These are phyloP conservation scores for Sylvia borin DNA, from an alignment of 2,797 vertebrate species.

Conservation along the genomic window DNA sequence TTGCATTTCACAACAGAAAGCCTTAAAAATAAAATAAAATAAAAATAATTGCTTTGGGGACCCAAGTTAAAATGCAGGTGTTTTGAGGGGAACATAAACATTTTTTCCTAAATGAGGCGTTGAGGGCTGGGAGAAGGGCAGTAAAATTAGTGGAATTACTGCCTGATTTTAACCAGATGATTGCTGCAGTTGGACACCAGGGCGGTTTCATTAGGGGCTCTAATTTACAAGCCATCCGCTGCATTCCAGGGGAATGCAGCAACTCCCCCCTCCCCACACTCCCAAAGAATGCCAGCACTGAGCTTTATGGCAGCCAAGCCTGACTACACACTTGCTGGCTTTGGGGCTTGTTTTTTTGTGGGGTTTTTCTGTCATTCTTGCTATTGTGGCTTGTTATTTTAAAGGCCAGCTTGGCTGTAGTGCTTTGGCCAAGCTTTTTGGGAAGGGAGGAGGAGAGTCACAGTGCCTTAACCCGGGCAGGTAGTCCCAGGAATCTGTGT, in stretches of 20 bases:
- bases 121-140: slow-evolving; percentile 89
- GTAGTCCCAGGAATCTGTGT: background rate
- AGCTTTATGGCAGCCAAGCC: slow-evolving; percentile 68
- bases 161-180: slow-evolving; percentile 99
- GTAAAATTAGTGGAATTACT: slow-evolving; percentile 98
- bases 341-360: background rate
- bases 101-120: slow-evolving; percentile 96
- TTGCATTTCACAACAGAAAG: slow-evolving; percentile 67
- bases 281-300: slow-evolving; percentile 76
- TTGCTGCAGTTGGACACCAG: slow-evolving; percentile 95
- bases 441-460: background rate
- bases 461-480: background rate
- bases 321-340: background rate
- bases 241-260: slow-evolving; percentile 87
- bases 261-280: slow-evolving; percentile 71
- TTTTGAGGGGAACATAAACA: slow-evolving; percentile 91
- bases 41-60: slow-evolving; percentile 79
- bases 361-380: background rate
- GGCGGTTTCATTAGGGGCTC: slow-evolving; percentile 94
- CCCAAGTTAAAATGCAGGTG: slow-evolving; percentile 92
- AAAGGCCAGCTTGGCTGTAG: background rate
- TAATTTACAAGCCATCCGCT: slow-evolving; percentile 96
- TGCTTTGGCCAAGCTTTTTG: background rate
- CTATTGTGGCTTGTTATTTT: slow-evolving; percentile 15
- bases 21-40: slow-evolving; percentile 69